Conservation (phyloP, 1,140 invertebrate species). For the Charaxes varanes region DNA sequence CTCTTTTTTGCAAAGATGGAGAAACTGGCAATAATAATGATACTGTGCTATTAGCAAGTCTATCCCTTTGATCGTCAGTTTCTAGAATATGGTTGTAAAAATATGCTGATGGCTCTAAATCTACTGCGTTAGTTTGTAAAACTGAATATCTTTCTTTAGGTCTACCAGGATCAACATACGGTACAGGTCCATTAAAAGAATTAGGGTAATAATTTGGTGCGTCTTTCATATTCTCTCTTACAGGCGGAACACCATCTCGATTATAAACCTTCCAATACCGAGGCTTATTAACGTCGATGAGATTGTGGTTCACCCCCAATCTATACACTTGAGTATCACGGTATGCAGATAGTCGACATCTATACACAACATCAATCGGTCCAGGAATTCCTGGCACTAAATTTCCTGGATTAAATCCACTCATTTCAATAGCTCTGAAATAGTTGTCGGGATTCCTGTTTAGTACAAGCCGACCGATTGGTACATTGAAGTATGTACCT, state of each 20-base stretch:
- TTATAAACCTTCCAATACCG: slow-evolving; percentile 77
- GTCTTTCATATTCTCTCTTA: slow-evolving; percentile 62
- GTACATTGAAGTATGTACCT: slow-evolving; percentile 85
- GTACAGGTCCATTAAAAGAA: slow-evolving; percentile 86
- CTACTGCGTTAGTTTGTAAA: slow-evolving; percentile 31
- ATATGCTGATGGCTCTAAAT: slow-evolving; percentile 28
- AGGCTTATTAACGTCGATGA: slow-evolving; percentile 92
- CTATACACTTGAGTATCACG: slow-evolving; percentile 90
- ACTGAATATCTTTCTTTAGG: too few relatives aligned
- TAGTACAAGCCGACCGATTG: slow-evolving; percentile 87
- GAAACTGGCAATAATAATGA: slow-evolving; percentile 14
- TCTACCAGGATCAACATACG: slow-evolving; percentile 35
- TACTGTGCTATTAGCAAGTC: slow-evolving; percentile 33
- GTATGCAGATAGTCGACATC: slow-evolving; percentile 90
- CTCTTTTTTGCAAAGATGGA: slow-evolving; percentile 16
- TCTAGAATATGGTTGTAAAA: slow-evolving; percentile 39
- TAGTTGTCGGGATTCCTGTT: slow-evolving; percentile 89
- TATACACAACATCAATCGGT: slow-evolving; percentile 89
- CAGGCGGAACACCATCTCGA: slow-evolving; percentile 85
- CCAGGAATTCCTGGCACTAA: slow-evolving; percentile 90
- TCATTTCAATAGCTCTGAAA: slow-evolving; percentile 89
- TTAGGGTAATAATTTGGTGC: slow-evolving; percentile 96
- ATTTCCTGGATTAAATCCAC: slow-evolving; percentile 89
- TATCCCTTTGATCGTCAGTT: slow-evolving; percentile 23
- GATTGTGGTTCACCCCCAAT: slow-evolving; percentile 88